Evolutionary conservation across 2,888 invertebrate species (phyloP).

Genomic region (Tipula helvola): DNA sequence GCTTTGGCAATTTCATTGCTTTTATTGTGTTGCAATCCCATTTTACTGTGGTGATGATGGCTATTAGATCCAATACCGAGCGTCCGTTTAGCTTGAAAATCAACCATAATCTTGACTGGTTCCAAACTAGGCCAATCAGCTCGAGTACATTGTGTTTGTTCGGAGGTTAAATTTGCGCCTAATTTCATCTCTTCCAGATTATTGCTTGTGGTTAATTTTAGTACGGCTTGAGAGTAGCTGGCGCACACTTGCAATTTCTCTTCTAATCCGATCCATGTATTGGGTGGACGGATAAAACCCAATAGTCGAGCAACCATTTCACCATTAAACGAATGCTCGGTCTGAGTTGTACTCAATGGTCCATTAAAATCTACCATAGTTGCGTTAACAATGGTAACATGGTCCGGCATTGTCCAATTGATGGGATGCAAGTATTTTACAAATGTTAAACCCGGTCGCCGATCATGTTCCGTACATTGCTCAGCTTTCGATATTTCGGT

Average conservation of each 20-base stretch:
- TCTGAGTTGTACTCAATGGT: conserved; percentile 53
- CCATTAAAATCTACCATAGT: conserved; percentile 71
- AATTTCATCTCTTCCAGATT: conserved; percentile 34
- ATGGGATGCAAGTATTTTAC: conserved; percentile 78
- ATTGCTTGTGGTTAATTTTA: conserved; percentile 41
- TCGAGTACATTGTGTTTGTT: conserved; percentile 54
- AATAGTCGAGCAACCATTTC: conserved; percentile 62
- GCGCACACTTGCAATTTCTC: conserved; percentile 67
- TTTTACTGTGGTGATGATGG: conserved; percentile 60
- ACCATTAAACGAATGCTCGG: conserved; percentile 54
- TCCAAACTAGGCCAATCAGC: conserved; percentile 52
- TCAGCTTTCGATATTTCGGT: conserved; percentile 59
- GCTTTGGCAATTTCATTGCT: conserved; percentile 65
- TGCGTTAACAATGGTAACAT: conserved; percentile 72
- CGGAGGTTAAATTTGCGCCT: conserved; percentile 51
- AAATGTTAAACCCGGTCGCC: conserved; percentile 78
- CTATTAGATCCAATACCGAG: conserved; percentile 41
- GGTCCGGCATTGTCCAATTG: conserved; percentile 79
- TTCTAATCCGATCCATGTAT: conserved; percentile 51
- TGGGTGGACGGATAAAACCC: conserved; percentile 73
- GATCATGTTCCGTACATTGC: conserved; percentile 65
- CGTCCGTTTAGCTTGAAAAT: conserved; percentile 53
- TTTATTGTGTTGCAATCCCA: conserved; percentile 67
- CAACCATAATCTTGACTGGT: conserved; percentile 51
- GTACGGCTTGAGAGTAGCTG: conserved; percentile 59